A percentile compares a stretch with the other conserved stretches of the same genome.
These are phyloP conservation scores for Tenrec ecaudatus DNA, from an alignment of 2,113 vertebrate genomes.

Conservation along the genomic window DNA sequence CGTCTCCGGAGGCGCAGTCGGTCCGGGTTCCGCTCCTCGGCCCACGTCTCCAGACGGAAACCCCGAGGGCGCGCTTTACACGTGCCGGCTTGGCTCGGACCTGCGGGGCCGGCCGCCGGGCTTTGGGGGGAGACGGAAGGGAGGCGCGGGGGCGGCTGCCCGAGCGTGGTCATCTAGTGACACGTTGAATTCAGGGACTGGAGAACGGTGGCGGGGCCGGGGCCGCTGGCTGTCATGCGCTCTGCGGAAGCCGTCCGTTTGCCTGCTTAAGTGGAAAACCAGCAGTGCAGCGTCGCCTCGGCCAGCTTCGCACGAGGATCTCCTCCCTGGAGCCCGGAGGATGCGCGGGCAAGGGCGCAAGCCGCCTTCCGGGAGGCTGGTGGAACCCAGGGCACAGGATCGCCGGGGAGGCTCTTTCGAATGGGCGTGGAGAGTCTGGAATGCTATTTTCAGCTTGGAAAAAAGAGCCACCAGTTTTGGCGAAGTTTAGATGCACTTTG, in stretches of 20 bases:
- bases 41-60: conserved; percentile 31
- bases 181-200: conserved; percentile 12
- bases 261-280: conserved; percentile 71
- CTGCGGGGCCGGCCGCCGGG: conserved; percentile 61
- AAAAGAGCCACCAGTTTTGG: conserved; percentile 67
- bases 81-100: conserved; percentile 74
- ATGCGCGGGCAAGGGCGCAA: conserved; percentile 46
- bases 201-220: background rate
- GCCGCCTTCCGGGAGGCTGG: background rate
- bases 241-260: conserved; percentile 18
- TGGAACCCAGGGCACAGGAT: background rate
- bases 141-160: background rate
- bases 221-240: background rate
- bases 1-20: conserved; percentile 65
- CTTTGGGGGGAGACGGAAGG: conserved; percentile 29
- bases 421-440: conserved; percentile 45
- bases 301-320: conserved; percentile 1
- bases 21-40: conserved; percentile 62
- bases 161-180: conserved; percentile 20
- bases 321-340: background rate
- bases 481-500: conserved; percentile 69
- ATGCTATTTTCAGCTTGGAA: conserved; percentile 69
- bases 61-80: conserved; percentile 68
- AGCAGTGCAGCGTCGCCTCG: background rate
- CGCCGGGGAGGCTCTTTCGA: conserved; percentile 63